Evolutionary conservation across 2,888 invertebrate species (phyloP).

Genomic region (Tipula helvola): DNA sequence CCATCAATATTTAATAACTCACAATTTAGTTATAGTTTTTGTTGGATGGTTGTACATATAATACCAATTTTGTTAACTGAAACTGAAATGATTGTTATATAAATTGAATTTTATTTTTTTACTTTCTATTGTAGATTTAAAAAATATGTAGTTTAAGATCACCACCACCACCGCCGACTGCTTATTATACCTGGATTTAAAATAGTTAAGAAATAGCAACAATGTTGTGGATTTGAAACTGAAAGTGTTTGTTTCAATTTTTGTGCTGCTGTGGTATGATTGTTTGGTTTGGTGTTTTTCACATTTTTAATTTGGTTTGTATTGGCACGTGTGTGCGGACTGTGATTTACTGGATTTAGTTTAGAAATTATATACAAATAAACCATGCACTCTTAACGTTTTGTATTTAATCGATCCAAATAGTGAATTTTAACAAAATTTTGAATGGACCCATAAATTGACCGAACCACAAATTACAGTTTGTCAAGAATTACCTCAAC

Average conservation of each 20-base stretch:
- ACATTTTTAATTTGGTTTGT: not conserved
- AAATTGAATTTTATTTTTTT: not conserved
- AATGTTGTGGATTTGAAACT: not conserved
- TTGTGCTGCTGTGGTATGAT: not conserved
- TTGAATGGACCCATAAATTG: too few relatives aligned
- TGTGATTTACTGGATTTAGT: not conserved
- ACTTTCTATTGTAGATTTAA: not conserved
- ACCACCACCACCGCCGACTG: not conserved
- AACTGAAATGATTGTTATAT: not conserved
- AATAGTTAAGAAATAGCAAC: not conserved
- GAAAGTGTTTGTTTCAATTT: not conserved
- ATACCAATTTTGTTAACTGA: not conserved
- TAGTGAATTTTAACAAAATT: too few relatives aligned
- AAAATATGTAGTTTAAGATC: not conserved
- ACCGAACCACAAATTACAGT: too few relatives aligned
- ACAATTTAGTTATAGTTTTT: not conserved
- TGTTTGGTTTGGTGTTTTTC: not conserved
- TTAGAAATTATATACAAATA: too few relatives aligned
- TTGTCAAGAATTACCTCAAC: too few relatives aligned
- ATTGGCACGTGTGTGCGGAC: not conserved
- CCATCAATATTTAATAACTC: not conserved
- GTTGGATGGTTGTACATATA: not conserved
- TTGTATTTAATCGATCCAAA: too few relatives aligned
- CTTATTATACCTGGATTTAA: not conserved
- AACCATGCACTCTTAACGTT: too few relatives aligned